These are phyloP conservation scores for Mesocentrotus franciscanus DNA, from an alignment of 53 echinoderm and acorn worm species.

Conservation along the genomic window DNA sequence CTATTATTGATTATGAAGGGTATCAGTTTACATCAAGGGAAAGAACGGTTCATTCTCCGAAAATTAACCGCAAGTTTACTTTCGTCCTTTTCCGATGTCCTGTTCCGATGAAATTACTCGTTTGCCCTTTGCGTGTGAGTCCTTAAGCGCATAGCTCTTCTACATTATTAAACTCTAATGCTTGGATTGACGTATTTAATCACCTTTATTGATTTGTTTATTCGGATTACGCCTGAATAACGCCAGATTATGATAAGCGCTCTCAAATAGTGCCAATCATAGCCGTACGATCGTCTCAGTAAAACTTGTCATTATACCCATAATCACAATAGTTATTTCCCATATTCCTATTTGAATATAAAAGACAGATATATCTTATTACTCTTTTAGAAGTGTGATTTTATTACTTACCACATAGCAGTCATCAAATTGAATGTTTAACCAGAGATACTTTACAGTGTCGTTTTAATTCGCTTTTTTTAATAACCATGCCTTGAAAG, in stretches of 20 bases:
- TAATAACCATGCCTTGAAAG: background rate
- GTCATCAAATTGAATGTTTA: too few relatives aligned
- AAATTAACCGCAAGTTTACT: background rate
- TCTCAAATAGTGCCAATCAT: background rate
- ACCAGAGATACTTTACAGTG: too few relatives aligned
- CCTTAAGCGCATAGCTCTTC: background rate
- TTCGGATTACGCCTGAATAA: background rate
- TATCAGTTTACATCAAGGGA: background rate
- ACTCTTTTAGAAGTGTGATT: too few relatives aligned
- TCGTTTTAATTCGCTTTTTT: too few relatives aligned
- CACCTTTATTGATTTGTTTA: background rate
- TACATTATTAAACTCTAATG: background rate
- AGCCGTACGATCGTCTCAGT: background rate
- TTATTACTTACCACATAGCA: too few relatives aligned
- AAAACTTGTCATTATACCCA: background rate
- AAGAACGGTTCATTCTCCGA: background rate
- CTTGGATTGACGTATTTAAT: background rate
- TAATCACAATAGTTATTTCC: background rate
- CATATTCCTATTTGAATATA: background rate
- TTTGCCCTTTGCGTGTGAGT: background rate
- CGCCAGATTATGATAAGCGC: background rate
- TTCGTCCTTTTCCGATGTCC: background rate
- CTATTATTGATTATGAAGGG: background rate
- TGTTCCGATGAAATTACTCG: background rate
- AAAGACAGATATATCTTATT: too few relatives aligned